phyloP scores from a whole-genome alignment of 2,888 invertebrate genomes.

The Phyllotreta striolata region DNA sequence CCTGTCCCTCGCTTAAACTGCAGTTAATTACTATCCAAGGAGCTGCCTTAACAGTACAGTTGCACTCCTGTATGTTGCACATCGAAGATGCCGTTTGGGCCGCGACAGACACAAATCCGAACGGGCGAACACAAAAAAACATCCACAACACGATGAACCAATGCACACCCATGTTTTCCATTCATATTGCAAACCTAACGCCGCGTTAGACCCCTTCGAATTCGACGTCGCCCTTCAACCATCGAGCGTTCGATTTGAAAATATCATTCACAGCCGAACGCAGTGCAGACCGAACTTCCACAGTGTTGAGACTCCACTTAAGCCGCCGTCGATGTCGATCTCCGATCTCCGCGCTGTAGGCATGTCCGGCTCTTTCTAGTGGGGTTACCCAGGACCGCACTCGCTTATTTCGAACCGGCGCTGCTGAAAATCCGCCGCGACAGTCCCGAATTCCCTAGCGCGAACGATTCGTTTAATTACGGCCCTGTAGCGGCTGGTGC shows the following conservation, averaged over 20 bases:
- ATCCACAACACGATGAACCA: slow-evolving; percentile 46
- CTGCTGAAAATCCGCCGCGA: neutral
- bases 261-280: neutral
- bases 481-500: slow-evolving; percentile 24
- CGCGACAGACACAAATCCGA: slow-evolving; percentile 35
- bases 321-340: slow-evolving; percentile 21
- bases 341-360: slow-evolving; percentile 31
- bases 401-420: slow-evolving; percentile 4
- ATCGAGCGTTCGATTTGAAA: too few species aligned
- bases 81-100: slow-evolving; percentile 57
- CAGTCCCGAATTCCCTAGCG: neutral
- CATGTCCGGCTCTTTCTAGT: slow-evolving; percentile 33
- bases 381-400: slow-evolving; percentile 16
- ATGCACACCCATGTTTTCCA: slow-evolving; percentile 43
- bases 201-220: slow-evolving; percentile 7
- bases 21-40: slow-evolving; percentile 72
- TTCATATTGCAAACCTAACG: slow-evolving; percentile 38
- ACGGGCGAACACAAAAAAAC: slow-evolving; percentile 43
- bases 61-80: slow-evolving; percentile 68
- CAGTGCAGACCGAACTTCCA: slow-evolving; percentile 9
- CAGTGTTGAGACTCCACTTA: slow-evolving; percentile 13
- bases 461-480: slow-evolving; percentile 1
- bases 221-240: too few species aligned
- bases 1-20: slow-evolving; percentile 68
- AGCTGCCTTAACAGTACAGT: slow-evolving; percentile 66